Base-by-base conservation (phyloP, 92 coral and sea anemone genomes). In the Blastomussa wellsi region DNA sequence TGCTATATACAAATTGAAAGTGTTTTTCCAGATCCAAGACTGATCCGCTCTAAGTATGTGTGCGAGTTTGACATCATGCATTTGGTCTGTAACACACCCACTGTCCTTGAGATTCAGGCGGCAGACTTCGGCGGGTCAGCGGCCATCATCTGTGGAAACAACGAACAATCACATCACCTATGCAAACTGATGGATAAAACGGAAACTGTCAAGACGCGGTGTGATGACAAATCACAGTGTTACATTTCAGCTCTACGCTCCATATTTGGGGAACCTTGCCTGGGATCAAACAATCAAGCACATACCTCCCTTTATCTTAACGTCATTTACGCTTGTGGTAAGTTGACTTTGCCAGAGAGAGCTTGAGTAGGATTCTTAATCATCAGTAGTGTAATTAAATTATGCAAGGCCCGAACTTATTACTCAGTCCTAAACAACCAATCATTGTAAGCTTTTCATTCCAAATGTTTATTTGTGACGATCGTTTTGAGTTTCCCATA, bases 301-400 rank as follows among this genome's bases (percentile, higher is more conserved):
- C 10, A 8, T 76, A 36, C 66, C 2, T 28, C 41, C 11, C 33
- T 20, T 24, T 77, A 77, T 48, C 83, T 85, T 17, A 69, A 77
- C 53, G 76, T 85, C 67, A 16, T 85, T 24, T 85, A 65, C 48
- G 88, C 82, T 7, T 85, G 88, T 69, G 88, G 88, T 85, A 78
- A 66, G 88, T 42, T 20, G 14, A 76, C 2, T 51, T 24, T 22
- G 29, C 24, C 31, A 60, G 67, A 22, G 2, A 24, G 67, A 60
- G 32, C 29, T 14, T 60, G 14, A 0, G 31, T 13, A 60, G 13
- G 26, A 3, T 7, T 60, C 28, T 55, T 55, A 0, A 4, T 55
- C 24, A 24, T 31, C 2, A 13, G 32, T 15, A n/a, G 3, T 7
- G 7, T 24, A 10, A 29, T 7, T n/a, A 1, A n/a, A 60, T 2